These are phyloP conservation scores for Danaus chrysippus DNA, from an alignment of 2,888 invertebrate species.

Conservation along the genomic window DNA sequence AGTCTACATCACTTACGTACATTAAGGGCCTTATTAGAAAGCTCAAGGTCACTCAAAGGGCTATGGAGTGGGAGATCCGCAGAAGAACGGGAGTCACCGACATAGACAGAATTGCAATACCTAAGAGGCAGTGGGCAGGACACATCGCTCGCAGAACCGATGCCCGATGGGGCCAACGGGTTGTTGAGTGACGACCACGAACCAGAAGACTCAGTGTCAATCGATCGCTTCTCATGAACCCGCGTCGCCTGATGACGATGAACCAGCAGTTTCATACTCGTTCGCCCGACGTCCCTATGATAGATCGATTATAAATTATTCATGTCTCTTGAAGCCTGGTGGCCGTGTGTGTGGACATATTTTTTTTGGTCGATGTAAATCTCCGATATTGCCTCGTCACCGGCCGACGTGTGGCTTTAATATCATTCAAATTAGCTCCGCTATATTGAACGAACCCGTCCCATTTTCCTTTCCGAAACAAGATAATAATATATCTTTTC, in stretches of 20 bases:
- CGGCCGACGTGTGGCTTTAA: constrained; percentile 26
- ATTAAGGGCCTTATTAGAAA: too few relatives aligned
- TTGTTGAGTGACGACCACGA: too few relatives aligned
- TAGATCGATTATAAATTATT: constrained; percentile 38
- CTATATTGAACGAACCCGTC: constrained; percentile 19
- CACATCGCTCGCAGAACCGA: too few relatives aligned
- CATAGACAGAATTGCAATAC: too few relatives aligned
- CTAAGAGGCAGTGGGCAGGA: too few relatives aligned
- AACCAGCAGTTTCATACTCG: constrained; percentile 6
- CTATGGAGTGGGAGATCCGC: too few relatives aligned
- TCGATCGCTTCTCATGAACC: not conserved
- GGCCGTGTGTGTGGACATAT: constrained; percentile 14
- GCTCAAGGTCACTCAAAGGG: too few relatives aligned
- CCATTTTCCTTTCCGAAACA: constrained; percentile 16
- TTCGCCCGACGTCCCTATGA: constrained; percentile 25
- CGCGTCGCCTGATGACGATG: not conserved
- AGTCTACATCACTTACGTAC: not conserved
- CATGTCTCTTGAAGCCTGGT: constrained; percentile 18
- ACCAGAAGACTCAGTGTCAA: too few relatives aligned
- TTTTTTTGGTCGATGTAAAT: constrained; percentile 25
- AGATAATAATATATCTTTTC: constrained; percentile 15
- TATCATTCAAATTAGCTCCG: constrained; percentile 30
- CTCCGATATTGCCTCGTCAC: constrained; percentile 30
- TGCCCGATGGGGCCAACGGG: too few relatives aligned
- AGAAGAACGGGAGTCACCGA: too few relatives aligned